Percentiles rank a stretch among this genome's conserved stretches.
Conservation (phyloP, 2,797 vertebrate species). For the Manis pentadactyla region DNA sequence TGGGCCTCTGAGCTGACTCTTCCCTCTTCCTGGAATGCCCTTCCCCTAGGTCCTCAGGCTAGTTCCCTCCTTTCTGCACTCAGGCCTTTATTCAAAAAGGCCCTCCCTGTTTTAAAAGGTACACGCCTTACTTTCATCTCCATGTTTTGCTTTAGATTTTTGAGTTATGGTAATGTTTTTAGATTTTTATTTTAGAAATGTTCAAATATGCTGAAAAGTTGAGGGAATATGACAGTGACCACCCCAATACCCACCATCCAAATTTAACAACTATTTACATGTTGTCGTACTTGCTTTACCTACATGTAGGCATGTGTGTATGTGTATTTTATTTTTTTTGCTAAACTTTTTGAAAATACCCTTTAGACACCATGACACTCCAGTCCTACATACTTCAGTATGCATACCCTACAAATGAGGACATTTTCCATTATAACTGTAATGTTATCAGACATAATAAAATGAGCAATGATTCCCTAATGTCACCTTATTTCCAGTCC, state of each 20-base stretch:
- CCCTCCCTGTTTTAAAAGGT: not conserved
- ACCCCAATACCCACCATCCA: not conserved
- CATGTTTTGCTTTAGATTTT: not conserved
- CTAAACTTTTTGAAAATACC: conserved; percentile 7
- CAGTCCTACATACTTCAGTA: not conserved
- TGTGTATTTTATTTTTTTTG: not conserved
- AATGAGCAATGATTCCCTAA: not conserved
- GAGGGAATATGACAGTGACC: not conserved
- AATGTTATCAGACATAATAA: not conserved
- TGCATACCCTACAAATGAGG: not conserved
- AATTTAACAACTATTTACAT: not conserved
- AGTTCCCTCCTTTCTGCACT: not conserved
- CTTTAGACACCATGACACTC: not conserved
- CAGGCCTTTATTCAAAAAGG: not conserved
- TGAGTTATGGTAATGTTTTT: not conserved
- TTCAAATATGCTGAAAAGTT: not conserved
- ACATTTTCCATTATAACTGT: not conserved
- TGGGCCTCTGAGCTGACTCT: not conserved
- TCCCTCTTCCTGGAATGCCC: not conserved
- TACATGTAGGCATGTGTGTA: not conserved
- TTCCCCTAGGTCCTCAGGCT: not conserved
- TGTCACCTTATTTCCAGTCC: not conserved
- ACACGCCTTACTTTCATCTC: not conserved
- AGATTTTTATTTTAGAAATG: not conserved
- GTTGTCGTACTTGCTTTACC: not conserved